phyloP scores from a whole-genome alignment of 2,888 invertebrate genomes.

The Drosophila silvestris region DNA sequence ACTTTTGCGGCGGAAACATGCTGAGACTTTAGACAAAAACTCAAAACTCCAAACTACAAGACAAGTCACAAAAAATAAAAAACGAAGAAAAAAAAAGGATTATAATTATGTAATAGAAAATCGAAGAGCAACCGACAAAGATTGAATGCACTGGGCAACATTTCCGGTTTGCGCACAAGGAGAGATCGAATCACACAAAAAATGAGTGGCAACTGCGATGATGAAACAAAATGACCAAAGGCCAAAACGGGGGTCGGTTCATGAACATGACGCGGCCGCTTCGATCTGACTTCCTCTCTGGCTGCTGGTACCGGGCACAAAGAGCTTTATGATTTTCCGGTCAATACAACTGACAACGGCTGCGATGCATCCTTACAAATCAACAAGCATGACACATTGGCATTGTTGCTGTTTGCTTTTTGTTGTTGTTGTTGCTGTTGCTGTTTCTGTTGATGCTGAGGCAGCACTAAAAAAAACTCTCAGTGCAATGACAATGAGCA shows the following conservation, averaged over 20 bases:
- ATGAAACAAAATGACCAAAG: slow-evolving; percentile 47
- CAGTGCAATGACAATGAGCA: slow-evolving; percentile 52
- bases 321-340: slow-evolving; percentile 82
- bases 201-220: slow-evolving; percentile 22
- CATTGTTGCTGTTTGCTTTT: slow-evolving; percentile 33
- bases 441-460: slow-evolving; percentile 54
- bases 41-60: slow-evolving; percentile 10
- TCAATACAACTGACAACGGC: slow-evolving; percentile 75
- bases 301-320: slow-evolving; percentile 47
- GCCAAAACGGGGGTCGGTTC: slow-evolving; percentile 14
- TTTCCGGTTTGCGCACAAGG: slow-evolving; percentile 59
- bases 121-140: slow-evolving; percentile 65
- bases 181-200: slow-evolving; percentile 10
- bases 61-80: neutral
- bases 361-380: slow-evolving; percentile 77
- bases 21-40: slow-evolving; percentile 43
- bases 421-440: slow-evolving; percentile 34
- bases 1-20: slow-evolving; percentile 71
- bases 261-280: slow-evolving; percentile 58
- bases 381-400: slow-evolving; percentile 82
- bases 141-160: slow-evolving; percentile 69
- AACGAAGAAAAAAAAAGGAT: slow-evolving; percentile 43
- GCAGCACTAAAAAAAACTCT: slow-evolving; percentile 53
- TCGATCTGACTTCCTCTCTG: slow-evolving; percentile 57
- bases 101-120: slow-evolving; percentile 69